Conservation (phyloP, 2,113 vertebrate genomes). For the Carollia perspicillata region DNA sequence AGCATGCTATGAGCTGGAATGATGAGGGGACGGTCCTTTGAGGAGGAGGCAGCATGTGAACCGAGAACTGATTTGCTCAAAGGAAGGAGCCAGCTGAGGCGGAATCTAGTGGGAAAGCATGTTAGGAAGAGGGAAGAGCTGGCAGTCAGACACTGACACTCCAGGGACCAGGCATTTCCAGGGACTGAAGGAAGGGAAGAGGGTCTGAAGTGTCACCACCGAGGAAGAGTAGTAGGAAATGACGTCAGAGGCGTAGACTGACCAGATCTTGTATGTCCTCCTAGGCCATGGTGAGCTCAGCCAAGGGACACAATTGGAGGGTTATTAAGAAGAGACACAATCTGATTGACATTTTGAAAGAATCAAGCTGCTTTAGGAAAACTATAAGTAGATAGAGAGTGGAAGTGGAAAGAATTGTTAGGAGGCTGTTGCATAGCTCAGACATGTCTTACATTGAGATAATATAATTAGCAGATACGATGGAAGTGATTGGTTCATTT, state of each 20-base stretch:
- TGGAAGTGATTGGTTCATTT: background rate
- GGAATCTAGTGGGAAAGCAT: background rate
- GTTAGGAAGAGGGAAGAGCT: background rate
- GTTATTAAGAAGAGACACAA: background rate
- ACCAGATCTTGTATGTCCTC: background rate
- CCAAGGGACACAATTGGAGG: background rate
- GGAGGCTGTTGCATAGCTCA: background rate
- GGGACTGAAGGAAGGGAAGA: background rate
- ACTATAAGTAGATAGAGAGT: background rate
- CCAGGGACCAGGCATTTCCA: background rate
- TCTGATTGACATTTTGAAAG: background rate
- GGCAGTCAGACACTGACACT: background rate
- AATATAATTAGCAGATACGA: background rate
- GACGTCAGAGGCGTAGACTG: background rate
- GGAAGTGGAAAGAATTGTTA: background rate
- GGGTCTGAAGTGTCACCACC: background rate
- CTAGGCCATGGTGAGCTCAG: background rate
- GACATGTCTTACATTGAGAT: background rate
- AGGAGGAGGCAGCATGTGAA: background rate
- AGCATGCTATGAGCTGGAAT: background rate
- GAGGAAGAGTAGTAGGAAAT: background rate
- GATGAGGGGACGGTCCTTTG: background rate
- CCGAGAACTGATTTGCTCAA: background rate
- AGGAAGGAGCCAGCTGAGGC: background rate
- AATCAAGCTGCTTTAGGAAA: background rate